Evolutionary conservation across 2,113 vertebrate species (phyloP).

Genomic region (Hippoglossus stenolepis): DNA sequence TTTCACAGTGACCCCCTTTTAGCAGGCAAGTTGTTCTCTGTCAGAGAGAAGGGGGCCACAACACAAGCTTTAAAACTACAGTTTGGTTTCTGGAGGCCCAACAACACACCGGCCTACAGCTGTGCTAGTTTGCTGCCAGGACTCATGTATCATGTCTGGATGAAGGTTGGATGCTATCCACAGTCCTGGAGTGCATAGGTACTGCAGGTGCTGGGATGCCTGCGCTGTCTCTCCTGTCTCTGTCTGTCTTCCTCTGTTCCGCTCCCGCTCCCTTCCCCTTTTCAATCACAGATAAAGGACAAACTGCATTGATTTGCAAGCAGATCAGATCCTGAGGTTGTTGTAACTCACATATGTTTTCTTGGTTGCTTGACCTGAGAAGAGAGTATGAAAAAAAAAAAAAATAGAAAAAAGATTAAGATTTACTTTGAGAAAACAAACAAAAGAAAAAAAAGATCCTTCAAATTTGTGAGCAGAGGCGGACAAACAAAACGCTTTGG

Average conservation of each 20-base stretch:
- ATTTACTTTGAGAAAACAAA: constrained; percentile 33
- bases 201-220: constrained; percentile 69
- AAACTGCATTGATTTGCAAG: constrained; percentile 53
- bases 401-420: neutral
- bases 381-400: constrained; percentile 4
- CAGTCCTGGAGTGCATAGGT: constrained; percentile 71
- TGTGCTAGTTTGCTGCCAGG: constrained; percentile 54
- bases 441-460: constrained; percentile 6
- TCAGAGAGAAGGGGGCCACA: constrained; percentile 46
- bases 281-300: constrained; percentile 59
- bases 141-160: constrained; percentile 66
- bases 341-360: constrained; percentile 83
- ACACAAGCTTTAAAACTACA: constrained; percentile 48
- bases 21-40: constrained; percentile 56
- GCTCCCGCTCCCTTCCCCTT: constrained; percentile 33
- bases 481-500: constrained; percentile 26
- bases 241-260: constrained; percentile 29
- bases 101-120: constrained; percentile 50
- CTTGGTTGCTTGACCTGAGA: constrained; percentile 80
- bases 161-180: constrained; percentile 68
- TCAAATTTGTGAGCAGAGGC: constrained; percentile 17
- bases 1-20: constrained; percentile 54
- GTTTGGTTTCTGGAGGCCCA: constrained; percentile 45
- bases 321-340: constrained; percentile 82
- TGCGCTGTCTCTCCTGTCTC: constrained; percentile 25